phyloP scores from a whole-genome alignment of 2,888 invertebrate genomes.

The Alviniconcha strummeri region DNA sequence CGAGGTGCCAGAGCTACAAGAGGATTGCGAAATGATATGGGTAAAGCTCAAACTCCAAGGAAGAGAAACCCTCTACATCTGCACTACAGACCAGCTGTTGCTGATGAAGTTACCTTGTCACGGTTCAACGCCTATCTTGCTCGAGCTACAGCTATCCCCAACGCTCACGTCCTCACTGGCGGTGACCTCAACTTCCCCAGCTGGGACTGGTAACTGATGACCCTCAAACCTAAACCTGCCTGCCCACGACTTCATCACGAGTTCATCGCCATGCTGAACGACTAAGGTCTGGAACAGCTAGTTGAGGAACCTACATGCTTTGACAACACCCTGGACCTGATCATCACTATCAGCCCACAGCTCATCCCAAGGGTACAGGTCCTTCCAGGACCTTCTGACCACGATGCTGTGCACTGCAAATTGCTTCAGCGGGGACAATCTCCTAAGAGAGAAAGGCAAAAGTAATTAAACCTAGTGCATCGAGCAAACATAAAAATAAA shows the following conservation, averaged over 20 bases:
- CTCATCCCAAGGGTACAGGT: not conserved
- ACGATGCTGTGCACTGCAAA: not conserved
- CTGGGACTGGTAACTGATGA: not conserved
- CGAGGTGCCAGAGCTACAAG: not conserved
- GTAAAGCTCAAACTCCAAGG: not conserved
- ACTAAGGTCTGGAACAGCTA: not conserved
- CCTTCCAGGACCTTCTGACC: not conserved
- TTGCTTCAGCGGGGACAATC: no score
- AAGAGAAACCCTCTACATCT: not conserved
- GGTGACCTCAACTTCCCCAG: not conserved
- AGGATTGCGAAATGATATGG: not conserved
- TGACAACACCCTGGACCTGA: not conserved
- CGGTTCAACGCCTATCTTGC: not conserved
- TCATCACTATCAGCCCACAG: not conserved
- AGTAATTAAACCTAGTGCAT: no score
- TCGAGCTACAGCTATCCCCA: not conserved
- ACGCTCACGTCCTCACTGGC: not conserved
- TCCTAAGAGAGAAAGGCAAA: no score
- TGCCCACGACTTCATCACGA: not conserved
- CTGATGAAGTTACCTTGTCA: not conserved
- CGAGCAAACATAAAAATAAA: no score
- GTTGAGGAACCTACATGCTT: not conserved
- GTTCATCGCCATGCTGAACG: not conserved
- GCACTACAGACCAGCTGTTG: not conserved
- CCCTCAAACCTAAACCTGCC: not conserved